These are phyloP conservation scores for Cotesia typhae DNA, from an alignment of 1,140 invertebrate genomes.

Conservation along the genomic window DNA sequence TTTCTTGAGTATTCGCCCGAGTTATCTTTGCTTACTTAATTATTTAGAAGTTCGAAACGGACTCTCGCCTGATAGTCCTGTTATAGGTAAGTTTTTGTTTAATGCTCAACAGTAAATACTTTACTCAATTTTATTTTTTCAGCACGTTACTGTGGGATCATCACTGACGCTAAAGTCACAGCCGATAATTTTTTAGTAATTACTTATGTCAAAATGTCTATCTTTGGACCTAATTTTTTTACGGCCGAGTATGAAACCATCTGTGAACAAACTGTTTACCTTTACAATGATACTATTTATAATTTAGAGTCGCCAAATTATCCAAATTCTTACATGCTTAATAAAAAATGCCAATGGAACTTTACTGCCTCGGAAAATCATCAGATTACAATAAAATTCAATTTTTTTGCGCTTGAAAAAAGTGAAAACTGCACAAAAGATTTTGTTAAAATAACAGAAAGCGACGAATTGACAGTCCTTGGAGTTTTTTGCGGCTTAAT, in stretches of 20 bases:
- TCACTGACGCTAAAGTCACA: slow-evolving; percentile 75
- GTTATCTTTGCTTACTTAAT: slow-evolving; percentile 85
- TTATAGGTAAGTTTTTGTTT: slow-evolving; percentile 70
- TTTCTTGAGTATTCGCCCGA: slow-evolving; percentile 87
- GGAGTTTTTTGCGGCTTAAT: slow-evolving; percentile 96
- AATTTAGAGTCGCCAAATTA: slow-evolving; percentile 96
- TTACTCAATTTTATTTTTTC: too few relatives aligned
- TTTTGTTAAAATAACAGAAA: slow-evolving; percentile 90
- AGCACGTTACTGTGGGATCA: too few relatives aligned
- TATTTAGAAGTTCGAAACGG: slow-evolving; percentile 94
- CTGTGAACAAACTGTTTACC: slow-evolving; percentile 88
- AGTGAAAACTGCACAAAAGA: slow-evolving; percentile 98
- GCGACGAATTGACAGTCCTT: slow-evolving; percentile 79
- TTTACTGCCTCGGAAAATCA: slow-evolving; percentile 89
- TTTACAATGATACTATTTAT: slow-evolving; percentile 74
- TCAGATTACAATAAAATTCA: slow-evolving; percentile 82
- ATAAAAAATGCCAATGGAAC: slow-evolving; percentile 96
- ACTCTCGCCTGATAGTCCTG: slow-evolving; percentile 87
- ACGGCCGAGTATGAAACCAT: slow-evolving; percentile 87
- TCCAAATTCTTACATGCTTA: slow-evolving; percentile 94
- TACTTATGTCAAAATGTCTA: slow-evolving; percentile 79
- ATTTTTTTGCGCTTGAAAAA: slow-evolving; percentile 93
- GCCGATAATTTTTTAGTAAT: slow-evolving; percentile 83
- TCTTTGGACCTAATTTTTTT: slow-evolving; percentile 76
- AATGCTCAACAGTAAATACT: neutral